phyloP scores from a whole-genome alignment of 2,113 vertebrate genomes.

The Syrrhaptes paradoxus region DNA sequence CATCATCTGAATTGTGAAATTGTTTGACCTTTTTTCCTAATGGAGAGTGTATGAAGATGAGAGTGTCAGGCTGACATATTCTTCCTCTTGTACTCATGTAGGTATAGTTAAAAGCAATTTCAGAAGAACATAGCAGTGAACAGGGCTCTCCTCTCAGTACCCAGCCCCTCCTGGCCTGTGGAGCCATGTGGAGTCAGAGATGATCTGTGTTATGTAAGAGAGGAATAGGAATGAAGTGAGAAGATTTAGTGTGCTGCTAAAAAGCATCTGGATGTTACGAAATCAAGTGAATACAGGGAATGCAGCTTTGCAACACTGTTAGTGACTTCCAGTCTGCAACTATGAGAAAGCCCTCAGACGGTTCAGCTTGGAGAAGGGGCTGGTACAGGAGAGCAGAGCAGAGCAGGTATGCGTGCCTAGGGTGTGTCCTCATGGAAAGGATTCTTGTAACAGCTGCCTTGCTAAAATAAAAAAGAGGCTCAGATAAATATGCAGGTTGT shows the following conservation, averaged over 20 bases:
- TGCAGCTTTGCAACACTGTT: neutral
- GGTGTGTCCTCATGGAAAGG: neutral
- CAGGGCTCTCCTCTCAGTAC: neutral
- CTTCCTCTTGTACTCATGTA: neutral
- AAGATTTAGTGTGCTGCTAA: neutral
- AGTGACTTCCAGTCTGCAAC: neutral
- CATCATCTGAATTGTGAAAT: slow-evolving; percentile 61
- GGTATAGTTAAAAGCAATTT: neutral
- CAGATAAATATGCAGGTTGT: neutral
- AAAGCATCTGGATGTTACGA: neutral
- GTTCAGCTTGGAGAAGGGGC: neutral
- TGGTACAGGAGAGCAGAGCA: neutral
- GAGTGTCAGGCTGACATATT: neutral
- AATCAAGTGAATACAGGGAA: neutral
- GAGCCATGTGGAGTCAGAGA: neutral
- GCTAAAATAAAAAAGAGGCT: neutral
- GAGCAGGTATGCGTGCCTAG: neutral
- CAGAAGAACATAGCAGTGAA: neutral
- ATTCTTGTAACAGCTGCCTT: neutral
- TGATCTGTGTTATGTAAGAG: neutral
- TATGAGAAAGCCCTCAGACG: neutral
- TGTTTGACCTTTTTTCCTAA: slow-evolving; percentile 22
- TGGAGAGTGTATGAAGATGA: neutral
- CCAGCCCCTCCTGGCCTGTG: neutral
- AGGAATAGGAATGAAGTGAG: neutral